phyloP scores from a whole-genome alignment of 2,113 vertebrate species.

The Menidia beryllina region DNA sequence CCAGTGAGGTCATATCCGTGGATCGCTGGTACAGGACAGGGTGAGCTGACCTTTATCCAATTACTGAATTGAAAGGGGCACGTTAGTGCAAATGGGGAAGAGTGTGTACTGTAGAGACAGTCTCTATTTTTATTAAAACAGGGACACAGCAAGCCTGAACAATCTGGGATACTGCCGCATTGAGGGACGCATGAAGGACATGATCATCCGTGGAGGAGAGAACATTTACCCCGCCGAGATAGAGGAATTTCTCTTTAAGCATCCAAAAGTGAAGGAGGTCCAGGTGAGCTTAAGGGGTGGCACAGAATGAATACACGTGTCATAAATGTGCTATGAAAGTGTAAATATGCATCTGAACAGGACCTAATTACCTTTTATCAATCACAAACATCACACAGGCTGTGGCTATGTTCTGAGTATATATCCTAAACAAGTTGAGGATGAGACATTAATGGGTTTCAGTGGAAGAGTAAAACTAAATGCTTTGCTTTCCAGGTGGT shows the following conservation, averaged over 20 bases:
- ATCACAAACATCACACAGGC: neutral
- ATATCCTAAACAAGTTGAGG: neutral
- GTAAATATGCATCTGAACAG: neutral
- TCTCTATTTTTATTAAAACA: slow-evolving; percentile 57
- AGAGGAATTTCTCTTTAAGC: slow-evolving; percentile 89
- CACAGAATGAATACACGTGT: slow-evolving; percentile 2
- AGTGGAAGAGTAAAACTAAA: neutral
- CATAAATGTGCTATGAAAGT: neutral
- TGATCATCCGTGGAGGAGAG: slow-evolving; percentile 96
- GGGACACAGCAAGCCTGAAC: slow-evolving; percentile 88
- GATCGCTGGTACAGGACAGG: slow-evolving; percentile 94
- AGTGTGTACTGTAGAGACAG: neutral
- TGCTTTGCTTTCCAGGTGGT: slow-evolving; percentile 84
- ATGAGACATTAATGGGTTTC: neutral
- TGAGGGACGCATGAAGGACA: slow-evolving; percentile 91
- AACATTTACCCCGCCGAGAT: slow-evolving; percentile 95
- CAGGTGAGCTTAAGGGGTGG: slow-evolving; percentile 84
- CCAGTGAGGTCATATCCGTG: slow-evolving; percentile 79
- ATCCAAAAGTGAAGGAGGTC: slow-evolving; percentile 89
- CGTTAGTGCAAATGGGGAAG: neutral
- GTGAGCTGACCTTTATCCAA: slow-evolving; percentile 77
- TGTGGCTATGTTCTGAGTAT: neutral
- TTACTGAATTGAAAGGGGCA: neutral
- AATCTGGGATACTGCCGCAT: slow-evolving; percentile 91
- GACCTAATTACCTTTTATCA: neutral